A percentile compares a stretch with the other conserved stretches of the same genome.
These are phyloP conservation scores for Stomorhina lunata DNA, from an alignment of 2,888 invertebrate genomes.

Conservation along the genomic window DNA sequence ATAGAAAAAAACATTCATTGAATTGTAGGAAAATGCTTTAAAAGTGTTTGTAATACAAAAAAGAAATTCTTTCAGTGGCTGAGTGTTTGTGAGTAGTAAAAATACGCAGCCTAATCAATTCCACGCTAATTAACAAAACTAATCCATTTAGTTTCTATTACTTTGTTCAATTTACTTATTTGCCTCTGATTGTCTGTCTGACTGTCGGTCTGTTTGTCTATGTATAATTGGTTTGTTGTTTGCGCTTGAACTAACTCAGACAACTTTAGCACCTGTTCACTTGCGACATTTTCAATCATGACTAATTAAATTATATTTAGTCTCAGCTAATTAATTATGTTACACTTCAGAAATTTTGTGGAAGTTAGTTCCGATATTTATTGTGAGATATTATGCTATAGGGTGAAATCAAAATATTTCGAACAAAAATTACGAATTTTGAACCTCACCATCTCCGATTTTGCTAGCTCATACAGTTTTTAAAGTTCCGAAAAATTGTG, in stretches of 20 bases:
- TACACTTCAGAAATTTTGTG: neutral
- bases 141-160: conserved; percentile 43
- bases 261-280: conserved; percentile 6
- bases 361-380: neutral
- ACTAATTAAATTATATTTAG: conserved; percentile 11
- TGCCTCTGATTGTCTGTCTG: neutral
- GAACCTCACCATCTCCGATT: too few relatives aligned
- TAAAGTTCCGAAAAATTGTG: too few relatives aligned
- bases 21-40: neutral
- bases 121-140: conserved; percentile 46
- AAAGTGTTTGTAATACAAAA: conserved; percentile 2
- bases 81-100: neutral
- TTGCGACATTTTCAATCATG: neutral
- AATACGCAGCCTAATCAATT: conserved; percentile 46
- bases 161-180: neutral
- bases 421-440: too few relatives aligned
- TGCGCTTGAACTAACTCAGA: neutral
- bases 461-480: too few relatives aligned
- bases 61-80: neutral
- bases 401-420: too few relatives aligned
- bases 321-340: neutral
- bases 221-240: too few relatives aligned
- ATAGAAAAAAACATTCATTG: neutral
- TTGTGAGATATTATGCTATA: too few relatives aligned
- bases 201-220: too few relatives aligned